phyloP scores from a whole-genome alignment of 2,113 vertebrate species.

The Spizaetus ornatus region DNA sequence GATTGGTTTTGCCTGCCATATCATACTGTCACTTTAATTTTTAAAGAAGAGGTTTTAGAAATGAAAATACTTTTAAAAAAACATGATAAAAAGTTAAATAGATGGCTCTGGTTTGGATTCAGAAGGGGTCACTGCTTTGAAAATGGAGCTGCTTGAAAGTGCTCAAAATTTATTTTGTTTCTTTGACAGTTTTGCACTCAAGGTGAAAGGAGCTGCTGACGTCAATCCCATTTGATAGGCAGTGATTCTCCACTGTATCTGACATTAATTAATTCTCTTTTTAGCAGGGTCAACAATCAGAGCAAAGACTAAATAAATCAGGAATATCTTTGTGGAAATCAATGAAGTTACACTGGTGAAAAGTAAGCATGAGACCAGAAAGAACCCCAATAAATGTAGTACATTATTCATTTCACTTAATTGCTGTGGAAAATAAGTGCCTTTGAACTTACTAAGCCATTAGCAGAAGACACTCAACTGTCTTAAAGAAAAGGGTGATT shows the following conservation, averaged over 20 bases:
- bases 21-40: not conserved
- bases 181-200: not conserved
- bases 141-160: not conserved
- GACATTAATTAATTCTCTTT: conserved; percentile 38
- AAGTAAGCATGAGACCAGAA: conserved; percentile 1
- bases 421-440: conserved; percentile 34
- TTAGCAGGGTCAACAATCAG: conserved; percentile 6
- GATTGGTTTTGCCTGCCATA: not conserved
- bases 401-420: conserved; percentile 52
- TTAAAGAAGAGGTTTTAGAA: not conserved
- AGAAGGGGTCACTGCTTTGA: not conserved
- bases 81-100: not conserved
- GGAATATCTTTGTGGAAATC: conserved; percentile 1
- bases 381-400: not conserved
- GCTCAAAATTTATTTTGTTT: conserved; percentile 13
- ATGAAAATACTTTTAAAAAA: not conserved
- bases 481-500: conserved; percentile 29
- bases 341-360: not conserved
- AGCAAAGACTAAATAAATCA: conserved; percentile 30
- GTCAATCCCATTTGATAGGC: not conserved
- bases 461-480: conserved; percentile 27
- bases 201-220: conserved; percentile 1
- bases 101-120: not conserved
- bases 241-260: not conserved
- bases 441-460: conserved; percentile 42